Base-by-base conservation (phyloP, 2,888 invertebrate species). In the Conops quadrifasciatus region DNA sequence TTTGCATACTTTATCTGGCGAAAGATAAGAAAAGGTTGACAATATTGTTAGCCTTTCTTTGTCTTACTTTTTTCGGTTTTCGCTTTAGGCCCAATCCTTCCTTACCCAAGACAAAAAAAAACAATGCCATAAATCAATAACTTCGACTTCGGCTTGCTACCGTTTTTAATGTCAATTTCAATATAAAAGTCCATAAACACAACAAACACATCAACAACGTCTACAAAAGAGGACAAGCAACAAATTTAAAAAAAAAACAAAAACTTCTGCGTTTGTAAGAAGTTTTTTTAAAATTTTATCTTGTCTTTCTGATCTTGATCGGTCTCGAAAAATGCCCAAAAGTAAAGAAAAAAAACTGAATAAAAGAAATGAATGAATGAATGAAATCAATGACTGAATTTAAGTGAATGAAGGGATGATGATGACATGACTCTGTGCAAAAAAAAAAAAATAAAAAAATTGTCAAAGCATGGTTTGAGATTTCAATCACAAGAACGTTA, bases 181-280 rank as follows among this genome's bases (percentile, higher is more conserved):
- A 63, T 49, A 15, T 49, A 51, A 64, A 49, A 62, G 62, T 7
- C 56, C 36, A 62, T 36, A 43, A 62, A 62, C 28, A 56, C 24
- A 56, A 56, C 56, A 15, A 36, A 4, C 4, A 36, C 36, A 7
- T 36, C 36, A 7, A 36, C 36, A 56, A 24, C 56, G 13, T 3
- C 24, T 56, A 56, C 26, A 56, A 26, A 56, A 26, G 1, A 7
- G 36, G 36, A 36, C 36, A 36, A 36, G 36, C 36, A 36, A 36
- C 9, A 36, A n/a, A 36, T 9, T 36, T 7, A 19, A 19, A 16
- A 36, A 30, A 60, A 36, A 15, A n/a, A 60, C 60, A 2, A 9
- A 1, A 13, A 59, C 16, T 36, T 36, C 9, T 4, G 36, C 5
- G 9, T 36, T 4, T 36, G 36, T 7, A 7, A 36, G 9, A 36